Percentiles rank a stretch among this genome's conserved stretches.
Conservation (phyloP, 2,888 invertebrate species). For the Bhutanitis thaidina region DNA sequence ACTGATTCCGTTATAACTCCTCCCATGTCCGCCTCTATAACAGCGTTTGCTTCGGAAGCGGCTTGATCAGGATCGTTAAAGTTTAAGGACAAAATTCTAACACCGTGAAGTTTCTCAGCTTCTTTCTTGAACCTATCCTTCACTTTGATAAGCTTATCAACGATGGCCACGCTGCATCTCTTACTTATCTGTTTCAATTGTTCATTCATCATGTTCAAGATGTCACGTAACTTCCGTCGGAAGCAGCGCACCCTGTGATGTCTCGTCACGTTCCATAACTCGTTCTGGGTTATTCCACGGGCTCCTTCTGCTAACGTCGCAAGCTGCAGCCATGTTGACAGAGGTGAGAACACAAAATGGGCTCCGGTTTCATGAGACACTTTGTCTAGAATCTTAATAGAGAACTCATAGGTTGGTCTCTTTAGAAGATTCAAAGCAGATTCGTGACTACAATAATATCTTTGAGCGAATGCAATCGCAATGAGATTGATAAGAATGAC, state of each 20-base stretch:
- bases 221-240: conserved; percentile 36
- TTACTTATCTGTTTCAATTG: conserved; percentile 34
- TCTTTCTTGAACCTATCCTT: conserved; percentile 39
- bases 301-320: conserved; percentile 52
- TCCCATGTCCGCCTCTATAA: conserved; percentile 34
- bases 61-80: conserved; percentile 38
- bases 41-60: conserved; percentile 37
- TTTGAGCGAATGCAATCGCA: conserved; percentile 20
- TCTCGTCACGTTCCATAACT: conserved; percentile 48
- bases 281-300: conserved; percentile 36
- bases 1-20: conserved; percentile 35
- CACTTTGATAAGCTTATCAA: conserved; percentile 43
- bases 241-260: conserved; percentile 45
- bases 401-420: conserved; percentile 50
- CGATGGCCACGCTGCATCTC: conserved; percentile 41
- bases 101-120: conserved; percentile 36
- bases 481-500: conserved; percentile 1
- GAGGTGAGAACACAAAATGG: conserved; percentile 59
- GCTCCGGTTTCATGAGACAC: conserved; percentile 41
- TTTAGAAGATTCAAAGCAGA: conserved; percentile 39
- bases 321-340: conserved; percentile 57
- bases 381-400: conserved; percentile 46
- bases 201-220: conserved; percentile 39
- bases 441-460: conserved; percentile 37
- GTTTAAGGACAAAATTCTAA: conserved; percentile 40